Evolutionary conservation across 2,797 vertebrate genomes (phyloP), one percentile per base, ranked within the genome.

Genomic region (Alectoris magna): DNA sequence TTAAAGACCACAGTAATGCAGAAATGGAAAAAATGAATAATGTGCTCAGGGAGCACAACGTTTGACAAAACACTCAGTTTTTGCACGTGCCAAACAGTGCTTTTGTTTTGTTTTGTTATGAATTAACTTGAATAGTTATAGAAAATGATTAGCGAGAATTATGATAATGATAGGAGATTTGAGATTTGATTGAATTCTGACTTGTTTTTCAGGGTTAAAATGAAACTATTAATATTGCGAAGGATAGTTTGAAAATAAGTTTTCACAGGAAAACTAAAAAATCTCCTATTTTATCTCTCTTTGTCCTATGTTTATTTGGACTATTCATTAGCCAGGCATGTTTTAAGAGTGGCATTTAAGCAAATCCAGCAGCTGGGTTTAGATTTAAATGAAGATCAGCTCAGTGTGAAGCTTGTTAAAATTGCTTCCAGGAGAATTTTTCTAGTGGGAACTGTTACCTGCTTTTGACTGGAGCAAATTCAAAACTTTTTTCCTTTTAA

Each of bases 11-110:
- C 58, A 53, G 36, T 9, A 2, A 70, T 83, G 56, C 46, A 81
- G 80, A 92, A 90, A 73, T 56, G 70, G 70, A 70, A 93, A 89
- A 90, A 92, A 75, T 56, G 19, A 96, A 34, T 62, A 72, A n/a
- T 29, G n/a, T 44, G 81, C 78, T 75, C 85, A 84, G 60, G 62
- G 76, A 75, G 27, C 39, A 41, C n/a, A 46, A 16, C 34, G 55
- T 72, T 89, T 87, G 73, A 43, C 11, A 31, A 78, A 92, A 78
- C 0, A 1, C 44, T 77, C 4, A 3, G 18, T 84, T 75, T 81
- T n/a, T 91, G 58, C 22, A 5, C 24, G 18, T 67, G 60, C 91
- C 48, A 55, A 70, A 70, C n/a, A 21, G 68, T 38, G 84, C 53
- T 88, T 81, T 36, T 38, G 8, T 0, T 74, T 82, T 76, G 38